Evolutionary conservation across 2,888 invertebrate species (phyloP).

Genomic region (Diplolepis rosae): DNA sequence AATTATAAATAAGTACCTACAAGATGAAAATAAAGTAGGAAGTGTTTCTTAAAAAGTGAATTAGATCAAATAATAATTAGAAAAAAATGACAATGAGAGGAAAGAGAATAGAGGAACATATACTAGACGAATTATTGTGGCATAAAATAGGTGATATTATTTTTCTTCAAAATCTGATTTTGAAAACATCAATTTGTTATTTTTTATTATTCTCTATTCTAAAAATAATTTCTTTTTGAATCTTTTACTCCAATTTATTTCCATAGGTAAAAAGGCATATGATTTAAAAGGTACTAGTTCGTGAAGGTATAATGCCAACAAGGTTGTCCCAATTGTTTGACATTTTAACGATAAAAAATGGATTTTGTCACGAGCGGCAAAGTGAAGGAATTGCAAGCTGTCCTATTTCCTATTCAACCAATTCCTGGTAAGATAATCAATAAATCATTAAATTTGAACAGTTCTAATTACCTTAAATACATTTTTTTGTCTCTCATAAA

Average conservation of each 20-base stretch:
- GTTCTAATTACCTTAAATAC: background rate
- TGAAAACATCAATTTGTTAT: no score
- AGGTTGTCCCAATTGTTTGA: constrained; percentile 48
- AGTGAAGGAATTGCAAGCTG: constrained; percentile 81
- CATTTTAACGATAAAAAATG: constrained; percentile 56
- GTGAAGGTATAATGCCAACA: constrained; percentile 21
- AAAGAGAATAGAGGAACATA: background rate
- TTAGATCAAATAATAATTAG: background rate
- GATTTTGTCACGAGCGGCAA: constrained; percentile 65
- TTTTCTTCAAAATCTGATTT: background rate
- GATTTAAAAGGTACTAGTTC: constrained; percentile 11
- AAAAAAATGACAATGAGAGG: background rate
- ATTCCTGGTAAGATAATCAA: constrained; percentile 62
- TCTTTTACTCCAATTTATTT: no score
- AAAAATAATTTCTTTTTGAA: no score
- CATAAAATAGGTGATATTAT: background rate
- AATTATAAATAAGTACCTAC: background rate
- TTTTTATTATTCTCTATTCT: no score
- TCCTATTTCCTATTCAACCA: constrained; percentile 77
- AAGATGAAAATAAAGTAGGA: background rate
- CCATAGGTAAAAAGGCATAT: no score
- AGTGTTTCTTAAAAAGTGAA: background rate
- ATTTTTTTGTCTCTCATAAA: background rate
- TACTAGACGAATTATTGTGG: background rate
- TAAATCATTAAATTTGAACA: background rate